Conservation (phyloP, 1,140 invertebrate genomes). For the Diachasma alloeum region DNA sequence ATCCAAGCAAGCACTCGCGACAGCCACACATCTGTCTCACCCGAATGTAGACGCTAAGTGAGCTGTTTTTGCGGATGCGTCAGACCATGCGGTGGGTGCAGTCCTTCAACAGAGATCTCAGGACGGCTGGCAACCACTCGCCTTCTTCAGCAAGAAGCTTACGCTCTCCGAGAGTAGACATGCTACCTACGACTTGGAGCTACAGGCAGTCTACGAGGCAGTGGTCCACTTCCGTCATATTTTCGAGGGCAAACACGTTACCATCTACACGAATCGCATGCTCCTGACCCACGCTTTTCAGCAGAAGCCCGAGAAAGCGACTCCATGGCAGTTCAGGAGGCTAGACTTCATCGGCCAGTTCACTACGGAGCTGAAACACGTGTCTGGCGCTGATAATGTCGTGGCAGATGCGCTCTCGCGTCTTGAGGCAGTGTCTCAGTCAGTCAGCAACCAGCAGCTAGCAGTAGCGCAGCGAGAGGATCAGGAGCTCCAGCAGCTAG, state of each 20-base stretch:
- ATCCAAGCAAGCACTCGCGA: background rate
- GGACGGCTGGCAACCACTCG: conserved; percentile 6
- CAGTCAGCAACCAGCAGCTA: no score
- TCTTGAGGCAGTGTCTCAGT: no score
- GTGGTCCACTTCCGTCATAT: conserved; percentile 49
- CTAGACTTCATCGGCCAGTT: conserved; percentile 52
- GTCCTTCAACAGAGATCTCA: conserved; percentile 11
- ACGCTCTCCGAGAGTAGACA: conserved; percentile 34
- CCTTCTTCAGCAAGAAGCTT: no score
- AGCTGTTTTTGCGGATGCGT: conserved; percentile 1
- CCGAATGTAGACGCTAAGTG: background rate
- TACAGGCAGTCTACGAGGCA: conserved; percentile 47
- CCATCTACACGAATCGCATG: conserved; percentile 53
- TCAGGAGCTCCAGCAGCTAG: no score
- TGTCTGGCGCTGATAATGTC: conserved; percentile 38
- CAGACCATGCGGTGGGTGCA: background rate
- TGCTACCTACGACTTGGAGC: conserved; percentile 52
- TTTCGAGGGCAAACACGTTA: no score
- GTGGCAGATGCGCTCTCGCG: conserved; percentile 21
- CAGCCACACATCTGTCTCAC: background rate
- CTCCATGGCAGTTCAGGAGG: conserved; percentile 42
- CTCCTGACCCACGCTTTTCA: no score
- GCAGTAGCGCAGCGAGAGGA: no score
- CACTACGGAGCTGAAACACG: conserved; percentile 48
- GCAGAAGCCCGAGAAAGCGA: conserved; percentile 43